A percentile compares a stretch with the other conserved stretches of the same genome.
phyloP scores from a whole-genome alignment of 2,113 vertebrate genomes.

The Brevimyrus niger region DNA sequence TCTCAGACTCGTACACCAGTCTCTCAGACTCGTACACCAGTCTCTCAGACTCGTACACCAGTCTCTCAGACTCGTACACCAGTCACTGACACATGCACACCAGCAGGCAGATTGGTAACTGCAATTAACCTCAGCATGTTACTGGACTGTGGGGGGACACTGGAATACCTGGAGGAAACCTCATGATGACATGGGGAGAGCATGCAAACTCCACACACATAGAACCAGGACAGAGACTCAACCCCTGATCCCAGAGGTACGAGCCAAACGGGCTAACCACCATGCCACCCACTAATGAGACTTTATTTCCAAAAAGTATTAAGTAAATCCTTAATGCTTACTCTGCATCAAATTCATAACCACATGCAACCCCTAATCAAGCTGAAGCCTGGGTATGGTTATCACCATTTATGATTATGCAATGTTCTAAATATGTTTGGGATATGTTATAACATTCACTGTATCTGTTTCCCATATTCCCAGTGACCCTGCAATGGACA shows the following conservation, averaged over 20 bases:
- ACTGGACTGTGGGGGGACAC: neutral
- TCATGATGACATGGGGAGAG: neutral
- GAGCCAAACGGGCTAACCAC: neutral
- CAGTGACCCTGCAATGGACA: neutral
- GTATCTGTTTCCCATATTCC: neutral
- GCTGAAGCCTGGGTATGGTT: neutral
- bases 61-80: too few relatives aligned
- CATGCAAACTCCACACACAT: neutral
- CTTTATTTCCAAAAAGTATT: neutral
- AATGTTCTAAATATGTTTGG: neutral
- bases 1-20: too few relatives aligned
- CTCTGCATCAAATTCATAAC: neutral
- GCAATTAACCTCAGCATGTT: too few relatives aligned
- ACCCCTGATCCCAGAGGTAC: neutral
- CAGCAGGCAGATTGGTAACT: too few relatives aligned
- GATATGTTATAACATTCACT: neutral
- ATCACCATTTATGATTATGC: neutral
- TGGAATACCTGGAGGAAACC: too few relatives aligned
- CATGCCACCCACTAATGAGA: neutral
- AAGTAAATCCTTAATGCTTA: neutral
- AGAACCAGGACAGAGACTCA: too few relatives aligned
- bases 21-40: too few relatives aligned
- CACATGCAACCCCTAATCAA: neutral
- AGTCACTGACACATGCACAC: too few relatives aligned
- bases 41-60: too few relatives aligned